Percentiles rank a stretch among this genome's conserved stretches.
Evolutionary conservation across 2,113 vertebrate species (phyloP).

Genomic region (Phyllopteryx taeniolatus): DNA sequence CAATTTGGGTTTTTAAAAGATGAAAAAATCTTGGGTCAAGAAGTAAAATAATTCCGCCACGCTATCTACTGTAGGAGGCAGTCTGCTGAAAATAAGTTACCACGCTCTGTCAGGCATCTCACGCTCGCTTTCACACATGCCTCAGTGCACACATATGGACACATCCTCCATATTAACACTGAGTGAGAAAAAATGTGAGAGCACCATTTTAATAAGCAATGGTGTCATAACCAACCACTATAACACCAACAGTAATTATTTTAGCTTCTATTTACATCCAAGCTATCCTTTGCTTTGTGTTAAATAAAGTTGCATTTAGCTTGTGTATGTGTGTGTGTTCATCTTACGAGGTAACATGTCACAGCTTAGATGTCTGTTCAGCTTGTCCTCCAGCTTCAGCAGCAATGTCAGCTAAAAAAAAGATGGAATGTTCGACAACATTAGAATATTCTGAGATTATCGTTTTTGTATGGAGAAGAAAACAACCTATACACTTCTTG

Average conservation of each 20-base stretch:
- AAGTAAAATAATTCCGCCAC: background rate
- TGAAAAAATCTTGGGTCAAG: background rate
- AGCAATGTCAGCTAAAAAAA: slow-evolving; percentile 84
- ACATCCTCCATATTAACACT: slow-evolving; percentile 2
- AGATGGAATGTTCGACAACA: background rate
- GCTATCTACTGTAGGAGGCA: slow-evolving; percentile 6
- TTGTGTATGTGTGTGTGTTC: background rate
- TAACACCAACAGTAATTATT: background rate
- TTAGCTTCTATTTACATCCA: background rate
- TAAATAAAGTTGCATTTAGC: background rate
- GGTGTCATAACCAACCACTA: background rate
- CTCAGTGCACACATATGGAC: slow-evolving; percentile 18
- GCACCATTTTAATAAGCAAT: background rate
- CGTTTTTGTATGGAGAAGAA: background rate
- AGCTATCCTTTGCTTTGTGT: background rate
- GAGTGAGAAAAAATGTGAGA: slow-evolving; percentile 1
- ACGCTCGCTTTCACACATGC: slow-evolving; percentile 32
- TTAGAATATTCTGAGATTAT: background rate
- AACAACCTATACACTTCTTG: background rate
- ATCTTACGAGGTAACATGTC: slow-evolving; percentile 85
- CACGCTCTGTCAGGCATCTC: slow-evolving; percentile 33
- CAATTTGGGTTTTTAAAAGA: background rate
- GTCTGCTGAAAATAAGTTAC: slow-evolving; percentile 48
- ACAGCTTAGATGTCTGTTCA: slow-evolving; percentile 97
- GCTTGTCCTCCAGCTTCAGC: slow-evolving; percentile 96